A percentile compares a stretch with the other conserved stretches of the same genome.
Evolutionary conservation across 2,797 vertebrate genomes (phyloP).

Genomic region (Pangasius sanitwongsei): DNA sequence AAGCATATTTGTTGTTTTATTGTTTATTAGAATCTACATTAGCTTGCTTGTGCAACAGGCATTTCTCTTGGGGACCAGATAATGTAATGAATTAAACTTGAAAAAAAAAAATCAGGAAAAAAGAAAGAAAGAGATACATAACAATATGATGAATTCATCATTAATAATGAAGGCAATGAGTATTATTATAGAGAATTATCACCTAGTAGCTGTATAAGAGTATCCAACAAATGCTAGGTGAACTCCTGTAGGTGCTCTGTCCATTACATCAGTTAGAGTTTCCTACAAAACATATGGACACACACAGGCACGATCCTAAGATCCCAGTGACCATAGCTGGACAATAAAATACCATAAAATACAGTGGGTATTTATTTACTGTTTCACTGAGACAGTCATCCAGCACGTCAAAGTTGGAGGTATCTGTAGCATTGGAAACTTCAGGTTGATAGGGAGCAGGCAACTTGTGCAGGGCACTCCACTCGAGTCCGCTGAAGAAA

Average conservation of each 20-base stretch:
- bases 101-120: not conserved
- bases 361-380: conserved; percentile 62
- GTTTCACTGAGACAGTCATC: conserved; percentile 82
- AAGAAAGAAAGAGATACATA: not conserved
- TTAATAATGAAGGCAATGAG: not conserved
- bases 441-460: conserved; percentile 79
- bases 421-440: conserved; percentile 80
- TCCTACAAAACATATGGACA: conserved; percentile 60
- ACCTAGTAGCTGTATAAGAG: conserved; percentile 77
- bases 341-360: not conserved
- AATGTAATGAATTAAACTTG: not conserved
- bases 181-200: not conserved
- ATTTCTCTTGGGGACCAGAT: not conserved
- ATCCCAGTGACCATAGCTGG: not conserved
- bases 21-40: not conserved
- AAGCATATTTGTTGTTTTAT: not conserved
- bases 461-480: conserved; percentile 74
- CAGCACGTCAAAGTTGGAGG: conserved; percentile 86
- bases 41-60: not conserved
- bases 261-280: conserved; percentile 66
- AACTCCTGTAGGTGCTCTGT: conserved; percentile 66
- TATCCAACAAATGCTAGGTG: conserved; percentile 78
- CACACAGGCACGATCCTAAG: not conserved
- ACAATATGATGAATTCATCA: not conserved
- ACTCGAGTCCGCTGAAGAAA: conserved; percentile 81